Base-by-base conservation (phyloP, 2,113 vertebrate species). In the Aythya baeri region DNA sequence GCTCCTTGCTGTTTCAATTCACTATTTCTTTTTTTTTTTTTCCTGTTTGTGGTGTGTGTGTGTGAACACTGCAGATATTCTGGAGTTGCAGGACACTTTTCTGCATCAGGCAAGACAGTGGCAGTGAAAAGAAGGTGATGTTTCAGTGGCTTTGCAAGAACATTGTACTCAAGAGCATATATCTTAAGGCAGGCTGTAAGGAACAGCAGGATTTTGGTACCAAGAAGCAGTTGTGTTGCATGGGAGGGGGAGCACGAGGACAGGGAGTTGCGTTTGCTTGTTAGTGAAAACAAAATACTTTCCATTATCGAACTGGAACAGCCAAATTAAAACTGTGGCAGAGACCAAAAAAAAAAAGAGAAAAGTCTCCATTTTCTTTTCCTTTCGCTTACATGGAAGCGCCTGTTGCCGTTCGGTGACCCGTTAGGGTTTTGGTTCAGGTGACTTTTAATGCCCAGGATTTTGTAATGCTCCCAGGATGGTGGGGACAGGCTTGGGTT, bases 201-300 rank as follows among this genome's bases (percentile, higher is more conserved):
- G 62, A 94, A 57, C 0, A 22, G 2, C 17, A 26, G 67, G 80
- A 31, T 93, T 91, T 71, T 85, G 83, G 17, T 88, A 43, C 34
- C 36, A 6, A 87, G 78, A 50, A 77, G 89, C 72, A 55, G 81
- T 50, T 91, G 82, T 81, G 62, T 93, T 86, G 88, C 89, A 41
- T 70, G 68, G 20, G 20, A 21, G 10, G 50, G 23, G 88, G 83
- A 89, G n/a, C 34, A 59, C 75, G 91, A 92, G 72, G 94, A 86
- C 62, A 44, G 58, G 73, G 91, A 93, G 87, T 88, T 95, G 62
- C 89, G 88, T 87, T 91, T 83, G 76, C 80, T 96, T 93, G 92
- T 97, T 97, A 93, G 93, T 96, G 96, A 92, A 95, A 91, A 95
- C 91, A 88, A 80, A 95, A 94, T 97, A 91, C 67, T 97, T 97